A percentile compares a stretch with the other conserved stretches of the same genome.
These are phyloP conservation scores for Hypena proboscidalis DNA, from an alignment of 2,888 invertebrate species.

Conservation along the genomic window DNA sequence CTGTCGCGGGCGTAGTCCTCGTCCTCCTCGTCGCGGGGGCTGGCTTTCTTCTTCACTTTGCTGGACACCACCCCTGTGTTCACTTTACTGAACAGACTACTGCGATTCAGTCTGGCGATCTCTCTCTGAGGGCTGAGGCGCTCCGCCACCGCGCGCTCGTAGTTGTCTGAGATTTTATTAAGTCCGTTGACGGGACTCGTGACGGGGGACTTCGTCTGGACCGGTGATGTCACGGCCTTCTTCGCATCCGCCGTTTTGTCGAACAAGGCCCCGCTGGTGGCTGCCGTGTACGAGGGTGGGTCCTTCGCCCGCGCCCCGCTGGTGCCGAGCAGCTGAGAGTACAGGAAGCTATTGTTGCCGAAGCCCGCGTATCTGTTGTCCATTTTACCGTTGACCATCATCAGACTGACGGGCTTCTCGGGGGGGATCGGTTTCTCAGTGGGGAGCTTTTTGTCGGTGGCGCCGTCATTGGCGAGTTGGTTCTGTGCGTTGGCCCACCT, in stretches of 20 bases:
- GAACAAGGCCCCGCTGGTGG: conserved; percentile 64
- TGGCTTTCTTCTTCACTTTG: conserved; percentile 61
- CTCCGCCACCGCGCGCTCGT: conserved; percentile 77
- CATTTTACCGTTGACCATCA: conserved; percentile 80
- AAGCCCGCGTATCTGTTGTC: conserved; percentile 72
- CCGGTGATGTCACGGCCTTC: conserved; percentile 56
- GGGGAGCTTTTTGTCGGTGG: conserved; percentile 63
- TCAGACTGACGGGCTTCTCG: conserved; percentile 78
- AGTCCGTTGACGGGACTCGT: conserved; percentile 75
- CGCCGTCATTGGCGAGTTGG: conserved; percentile 53
- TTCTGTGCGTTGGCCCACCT: conserved; percentile 52
- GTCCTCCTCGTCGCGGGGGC: conserved; percentile 72
- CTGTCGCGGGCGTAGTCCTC: conserved; percentile 85
- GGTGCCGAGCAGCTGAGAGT: conserved; percentile 70
- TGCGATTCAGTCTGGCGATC: conserved; percentile 64
- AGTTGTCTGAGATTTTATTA: conserved; percentile 81
- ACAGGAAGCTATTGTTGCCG: conserved; percentile 79
- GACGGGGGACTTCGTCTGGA: conserved; percentile 60
- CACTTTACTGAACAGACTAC: conserved; percentile 75
- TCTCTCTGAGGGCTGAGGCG: conserved; percentile 73
- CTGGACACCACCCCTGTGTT: conserved; percentile 75
- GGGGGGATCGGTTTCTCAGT: conserved; percentile 77
- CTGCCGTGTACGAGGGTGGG: conserved; percentile 74
- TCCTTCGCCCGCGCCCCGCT: conserved; percentile 68
- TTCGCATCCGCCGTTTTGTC: conserved; percentile 56